Conservation (phyloP, 2,113 vertebrate genomes). For the Thamnophis sirtalis region DNA sequence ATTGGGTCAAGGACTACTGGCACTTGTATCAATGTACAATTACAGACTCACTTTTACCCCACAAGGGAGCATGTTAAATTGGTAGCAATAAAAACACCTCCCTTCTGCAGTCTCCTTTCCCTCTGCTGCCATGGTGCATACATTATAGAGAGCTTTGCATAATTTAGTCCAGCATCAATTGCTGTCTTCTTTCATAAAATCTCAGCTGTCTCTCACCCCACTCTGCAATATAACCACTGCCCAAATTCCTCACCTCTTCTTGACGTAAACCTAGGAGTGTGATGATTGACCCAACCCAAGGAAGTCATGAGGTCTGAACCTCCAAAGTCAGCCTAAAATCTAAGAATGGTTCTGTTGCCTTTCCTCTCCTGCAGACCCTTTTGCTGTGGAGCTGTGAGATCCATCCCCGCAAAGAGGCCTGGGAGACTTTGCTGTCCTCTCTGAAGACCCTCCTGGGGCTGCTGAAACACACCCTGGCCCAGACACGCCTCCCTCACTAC, state of each 20-base stretch:
- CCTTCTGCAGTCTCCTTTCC: neutral
- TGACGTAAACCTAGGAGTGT: neutral
- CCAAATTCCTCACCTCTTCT: neutral
- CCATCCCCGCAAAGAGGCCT: neutral
- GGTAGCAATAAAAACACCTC: neutral
- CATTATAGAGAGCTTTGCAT: neutral
- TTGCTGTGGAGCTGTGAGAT: slow-evolving; percentile 23
- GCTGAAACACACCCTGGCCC: neutral
- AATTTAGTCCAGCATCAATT: neutral
- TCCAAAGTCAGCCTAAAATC: neutral
- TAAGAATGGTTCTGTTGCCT: neutral
- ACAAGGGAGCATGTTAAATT: neutral
- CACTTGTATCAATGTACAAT: too few species aligned
- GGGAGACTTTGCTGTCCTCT: neutral
- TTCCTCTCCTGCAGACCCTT: neutral
- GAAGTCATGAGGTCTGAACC: too few species aligned
- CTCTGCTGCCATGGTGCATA: neutral
- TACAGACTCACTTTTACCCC: neutral
- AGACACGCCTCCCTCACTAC: neutral
- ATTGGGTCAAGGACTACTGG: too few species aligned
- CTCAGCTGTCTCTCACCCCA: neutral
- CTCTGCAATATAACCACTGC: neutral
- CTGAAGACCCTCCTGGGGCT: neutral
- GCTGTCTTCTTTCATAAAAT: neutral
- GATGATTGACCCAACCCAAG: neutral